Evolutionary conservation across 2,113 vertebrate species (phyloP), one percentile per base, ranked within the genome.

Genomic region (Brachirus orientalis): DNA sequence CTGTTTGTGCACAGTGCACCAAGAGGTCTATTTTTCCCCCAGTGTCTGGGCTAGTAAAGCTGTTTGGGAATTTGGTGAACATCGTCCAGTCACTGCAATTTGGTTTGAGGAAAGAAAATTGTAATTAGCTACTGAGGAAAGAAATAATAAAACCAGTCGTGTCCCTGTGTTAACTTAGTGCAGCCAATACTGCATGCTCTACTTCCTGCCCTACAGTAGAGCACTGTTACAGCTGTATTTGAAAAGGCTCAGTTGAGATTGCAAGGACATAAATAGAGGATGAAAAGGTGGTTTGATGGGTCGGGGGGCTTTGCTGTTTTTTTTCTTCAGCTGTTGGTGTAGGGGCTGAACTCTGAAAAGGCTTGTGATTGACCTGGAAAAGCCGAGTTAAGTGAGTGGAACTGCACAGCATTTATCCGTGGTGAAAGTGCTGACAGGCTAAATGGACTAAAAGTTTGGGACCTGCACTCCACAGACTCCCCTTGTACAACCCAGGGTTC

Each of bases 321-420:
- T 19, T 63, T 58, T 77, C 63, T 54, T 18, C 19, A 63, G 59
- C 71, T 69, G 45, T 53, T 62, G 63, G 60, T 68, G 68, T 50
- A 50, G 79, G 57, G 70, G 65, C 75, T 83, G 83, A 87, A 82
- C 63, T 82, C 59, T 83, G 68, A 78, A 74, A 86, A 89, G 81
- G 77, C 78, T 85, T 82, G 77, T 79, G 87, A 87, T 78, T 91
- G 87, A 91, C 86, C 87, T 74, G 83, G 86, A 88, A 91, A 90
- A 86, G 77, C 77, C 20, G 77, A 86, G 82, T 79, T 86, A 90
- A 90, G 88, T 86, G 86, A 84, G 86, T 80, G 81, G 83, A 90
- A 89, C 86, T 88, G 79, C 78, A 76, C 65, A 72, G 84, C 72
- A 77, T 85, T 89, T 88, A 86, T 86, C 78, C 83, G 43, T 1